phyloP scores from a whole-genome alignment of 2,797 vertebrate species.

The Coendou prehensilis region DNA sequence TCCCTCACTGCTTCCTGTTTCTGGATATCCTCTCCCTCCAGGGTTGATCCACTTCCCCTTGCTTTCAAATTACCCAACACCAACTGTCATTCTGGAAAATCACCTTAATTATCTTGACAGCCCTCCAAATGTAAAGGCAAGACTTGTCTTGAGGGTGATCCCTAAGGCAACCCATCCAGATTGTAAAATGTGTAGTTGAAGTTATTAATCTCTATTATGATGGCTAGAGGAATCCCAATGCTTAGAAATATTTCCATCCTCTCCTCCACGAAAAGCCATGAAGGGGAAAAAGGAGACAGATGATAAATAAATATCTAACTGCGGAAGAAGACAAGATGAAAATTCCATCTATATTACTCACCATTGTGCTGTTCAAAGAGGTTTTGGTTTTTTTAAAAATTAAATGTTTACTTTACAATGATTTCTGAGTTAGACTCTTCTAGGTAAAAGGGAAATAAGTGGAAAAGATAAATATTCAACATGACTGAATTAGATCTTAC shows the following conservation, averaged over 20 bases:
- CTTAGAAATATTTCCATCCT: neutral
- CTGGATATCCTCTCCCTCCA: neutral
- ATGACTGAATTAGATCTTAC: neutral
- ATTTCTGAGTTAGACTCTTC: neutral
- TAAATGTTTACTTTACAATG: neutral
- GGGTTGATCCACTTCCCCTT: neutral
- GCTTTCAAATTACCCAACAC: neutral
- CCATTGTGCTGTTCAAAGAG: neutral
- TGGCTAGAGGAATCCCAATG: neutral
- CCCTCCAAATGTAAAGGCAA: neutral
- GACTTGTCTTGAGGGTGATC: neutral
- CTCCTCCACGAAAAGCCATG: neutral
- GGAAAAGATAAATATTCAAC: neutral
- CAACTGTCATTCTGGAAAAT: neutral
- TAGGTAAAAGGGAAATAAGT: neutral
- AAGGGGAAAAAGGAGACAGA: neutral
- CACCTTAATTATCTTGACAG: neutral
- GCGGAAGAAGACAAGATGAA: neutral
- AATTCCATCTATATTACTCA: neutral
- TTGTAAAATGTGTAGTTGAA: neutral
- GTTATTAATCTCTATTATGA: neutral
- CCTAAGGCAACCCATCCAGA: neutral
- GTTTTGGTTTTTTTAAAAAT: neutral
- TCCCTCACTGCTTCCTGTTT: neutral
- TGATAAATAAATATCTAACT: neutral